Conservation (phyloP, 2,113 vertebrate genomes). For the Centropristis striata region DNA sequence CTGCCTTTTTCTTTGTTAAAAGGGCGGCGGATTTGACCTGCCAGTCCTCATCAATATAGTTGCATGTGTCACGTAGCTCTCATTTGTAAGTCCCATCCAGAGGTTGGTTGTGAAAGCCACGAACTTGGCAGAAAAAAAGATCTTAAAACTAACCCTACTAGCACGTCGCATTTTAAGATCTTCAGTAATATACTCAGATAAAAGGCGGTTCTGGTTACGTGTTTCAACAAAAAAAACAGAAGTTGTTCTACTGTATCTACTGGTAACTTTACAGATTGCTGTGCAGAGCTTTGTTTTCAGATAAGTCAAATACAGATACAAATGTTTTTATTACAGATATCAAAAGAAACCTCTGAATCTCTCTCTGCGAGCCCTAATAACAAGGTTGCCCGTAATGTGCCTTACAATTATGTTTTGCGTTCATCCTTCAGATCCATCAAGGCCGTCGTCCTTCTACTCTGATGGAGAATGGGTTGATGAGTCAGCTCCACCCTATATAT, state of each 20-base stretch:
- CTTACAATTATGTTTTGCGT: constrained; percentile 63
- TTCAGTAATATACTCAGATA: too few species aligned
- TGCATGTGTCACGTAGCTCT: too few species aligned
- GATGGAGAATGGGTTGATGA: constrained; percentile 42
- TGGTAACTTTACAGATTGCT: background rate
- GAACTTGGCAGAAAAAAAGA: too few species aligned
- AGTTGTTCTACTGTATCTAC: background rate
- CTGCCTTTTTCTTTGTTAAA: too few species aligned
- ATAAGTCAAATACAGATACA: background rate
- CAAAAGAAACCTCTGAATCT: constrained; percentile 40
- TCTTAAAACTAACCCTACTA: too few species aligned
- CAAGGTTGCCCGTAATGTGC: constrained; percentile 47
- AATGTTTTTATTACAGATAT: constrained; percentile 32
- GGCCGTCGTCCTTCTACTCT: constrained; percentile 14
- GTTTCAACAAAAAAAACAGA: background rate
- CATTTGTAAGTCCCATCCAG: too few species aligned
- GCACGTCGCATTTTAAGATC: too few species aligned
- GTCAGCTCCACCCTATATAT: constrained; percentile 60
- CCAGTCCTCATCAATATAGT: too few species aligned
- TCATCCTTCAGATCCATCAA: constrained; percentile 47
- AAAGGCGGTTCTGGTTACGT: background rate
- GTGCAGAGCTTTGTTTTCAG: background rate
- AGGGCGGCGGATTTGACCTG: too few species aligned
- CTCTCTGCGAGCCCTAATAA: constrained; percentile 59
- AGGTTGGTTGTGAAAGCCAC: too few species aligned